Evolutionary conservation across 2,797 vertebrate genomes (phyloP), one percentile per base, ranked within the genome.

Genomic region (Limnodromus scolopaceus): DNA sequence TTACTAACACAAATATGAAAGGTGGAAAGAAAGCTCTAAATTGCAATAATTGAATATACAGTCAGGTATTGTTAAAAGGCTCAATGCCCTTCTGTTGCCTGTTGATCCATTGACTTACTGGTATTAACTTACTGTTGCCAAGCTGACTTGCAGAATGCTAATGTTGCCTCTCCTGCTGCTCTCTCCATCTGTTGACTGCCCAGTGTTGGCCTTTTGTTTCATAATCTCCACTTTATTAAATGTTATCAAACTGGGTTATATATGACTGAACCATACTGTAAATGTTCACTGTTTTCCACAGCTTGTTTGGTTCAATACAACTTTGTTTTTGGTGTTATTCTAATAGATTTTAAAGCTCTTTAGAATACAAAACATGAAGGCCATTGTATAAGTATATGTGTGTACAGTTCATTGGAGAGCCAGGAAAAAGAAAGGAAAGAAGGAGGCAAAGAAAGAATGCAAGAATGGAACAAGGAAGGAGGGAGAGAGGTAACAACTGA

Each of bases 111-210:
- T 96, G 96, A 96, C 95, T 96, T 97, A 84, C 61, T 88, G 82
- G 77, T 90, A 92, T 95, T 95, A 96, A 92, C 76, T 96, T 92
- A 43, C 51, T 82, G 68, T 88, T 96, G 93, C 95, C 96, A 97
- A 96, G 91, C 48, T 79, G 87, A 97, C 92, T 96, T 84, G 84
- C 60, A 86, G 93, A 96, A 96, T 96, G 94, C 64, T 97, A 96
- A 97, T 95, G 81, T 74, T 95, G 64, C 84, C 81, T 94, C 60
- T 94, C 94, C 96, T 24, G 89, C 97, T 96, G 95, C 96, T 97
- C 86, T 75, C 79, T 95, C 97, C 97, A 96, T 97, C 97, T 97
- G 97, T 91, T 96, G 89, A 88, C 66, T 94, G 94, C 84, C 91
- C 94, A 91, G 63, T 80, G 64, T 91, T 96, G 88, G 77, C 87